Evolutionary conservation across 2,888 invertebrate species (phyloP).

Genomic region (Archaeoteleia sp.): DNA sequence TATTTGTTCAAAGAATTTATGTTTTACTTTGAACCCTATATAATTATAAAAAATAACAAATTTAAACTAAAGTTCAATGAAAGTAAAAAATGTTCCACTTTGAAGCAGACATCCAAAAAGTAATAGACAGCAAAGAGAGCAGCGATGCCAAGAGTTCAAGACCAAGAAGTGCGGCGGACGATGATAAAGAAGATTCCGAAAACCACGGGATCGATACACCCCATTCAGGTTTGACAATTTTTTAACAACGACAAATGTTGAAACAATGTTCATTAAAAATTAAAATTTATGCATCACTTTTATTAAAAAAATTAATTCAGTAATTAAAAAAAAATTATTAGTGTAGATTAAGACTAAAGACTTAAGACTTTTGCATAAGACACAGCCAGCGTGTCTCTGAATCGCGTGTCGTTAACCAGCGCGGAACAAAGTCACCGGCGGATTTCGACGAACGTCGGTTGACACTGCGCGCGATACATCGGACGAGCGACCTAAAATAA

Average conservation of each 20-base stretch:
- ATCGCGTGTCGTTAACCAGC: constrained; percentile 18
- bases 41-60: constrained; percentile 7
- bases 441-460: constrained; percentile 37
- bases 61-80: not conserved
- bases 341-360: too few species aligned
- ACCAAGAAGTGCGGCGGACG: constrained; percentile 56
- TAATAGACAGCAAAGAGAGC: constrained; percentile 55
- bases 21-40: too few species aligned
- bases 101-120: constrained; percentile 46
- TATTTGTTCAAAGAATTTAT: too few species aligned
- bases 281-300: too few species aligned
- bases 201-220: constrained; percentile 48
- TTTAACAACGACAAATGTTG: not conserved
- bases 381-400: constrained; percentile 8
- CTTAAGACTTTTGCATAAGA: not conserved
- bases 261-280: too few species aligned
- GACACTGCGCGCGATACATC: constrained; percentile 40
- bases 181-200: constrained; percentile 54
- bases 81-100: constrained; percentile 13
- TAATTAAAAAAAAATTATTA: too few species aligned
- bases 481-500: constrained; percentile 67
- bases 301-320: too few species aligned
- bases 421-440: constrained; percentile 23
- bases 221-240: constrained; percentile 58
- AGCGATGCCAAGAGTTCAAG: constrained; percentile 52